Base-by-base conservation (phyloP, 2,113 vertebrate genomes). In the Perca fluviatilis region DNA sequence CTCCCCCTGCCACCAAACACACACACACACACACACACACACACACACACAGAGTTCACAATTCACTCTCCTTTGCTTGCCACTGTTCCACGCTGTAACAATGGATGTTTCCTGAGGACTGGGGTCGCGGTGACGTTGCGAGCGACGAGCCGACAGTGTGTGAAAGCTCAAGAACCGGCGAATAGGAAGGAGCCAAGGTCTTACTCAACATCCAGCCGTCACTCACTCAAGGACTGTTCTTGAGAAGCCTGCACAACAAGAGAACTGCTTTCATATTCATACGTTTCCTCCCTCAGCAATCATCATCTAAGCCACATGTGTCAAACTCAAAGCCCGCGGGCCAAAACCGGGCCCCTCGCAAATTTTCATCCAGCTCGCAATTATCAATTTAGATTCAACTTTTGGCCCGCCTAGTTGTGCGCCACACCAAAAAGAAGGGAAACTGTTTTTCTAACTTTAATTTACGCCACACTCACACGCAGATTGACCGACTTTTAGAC, bases 41-140 rank as follows among this genome's bases (percentile, higher is more conserved):
- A n/a, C n/a, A n/a, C n/a, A n/a, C n/a, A n/a, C n/a, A n/a, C n/a
- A n/a, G n/a, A 12, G 65, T 56, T 56, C 81, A 80, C 78, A 78
- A 80, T 74, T 53, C 83, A 80, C 86, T 79, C 83, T 84, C 80
- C 76, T 89, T 61, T 93, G 93, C 95, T 92, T 90, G 19, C 67
- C 46, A n/a, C 79, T 61, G 76, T 58, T 84, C 75, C 63, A 81
- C 84, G 72, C 82, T 76, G 86, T 95, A 97, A 98, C 97, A 99
- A 99, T 98, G 84, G 95, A 85, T 63, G 91, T 92, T 98, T 98
- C 97, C 97, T 97, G 93, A 62, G 30, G 74, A 40, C 89, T 58
- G 19, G 64, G 86, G 84, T 92, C 93, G 86, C 83, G 30, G 77
- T 78, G 84, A 82, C 83, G 70, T 84, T 82, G 87, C 87, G 92